Evolutionary conservation across 2,113 vertebrate species (phyloP).

Genomic region (Merops nubicus): DNA sequence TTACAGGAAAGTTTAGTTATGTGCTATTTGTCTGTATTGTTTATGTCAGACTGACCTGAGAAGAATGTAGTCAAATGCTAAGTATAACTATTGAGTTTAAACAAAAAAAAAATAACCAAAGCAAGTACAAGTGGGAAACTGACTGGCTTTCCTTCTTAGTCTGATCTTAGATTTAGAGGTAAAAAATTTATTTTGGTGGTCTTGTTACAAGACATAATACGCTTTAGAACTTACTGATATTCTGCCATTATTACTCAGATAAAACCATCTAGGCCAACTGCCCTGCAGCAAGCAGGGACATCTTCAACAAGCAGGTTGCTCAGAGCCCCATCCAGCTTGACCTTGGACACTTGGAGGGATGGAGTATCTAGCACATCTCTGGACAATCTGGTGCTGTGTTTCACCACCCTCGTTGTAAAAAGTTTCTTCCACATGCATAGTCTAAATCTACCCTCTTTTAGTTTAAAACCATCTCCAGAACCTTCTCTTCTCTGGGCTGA

Average conservation of each 20-base stretch:
- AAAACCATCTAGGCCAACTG: too few species aligned
- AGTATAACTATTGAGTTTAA: neutral
- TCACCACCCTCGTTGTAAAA: neutral
- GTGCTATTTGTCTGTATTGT: neutral
- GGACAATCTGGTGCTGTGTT: neutral
- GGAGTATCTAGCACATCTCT: neutral
- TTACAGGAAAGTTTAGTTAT: neutral
- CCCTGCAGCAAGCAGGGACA: neutral
- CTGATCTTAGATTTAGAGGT: neutral
- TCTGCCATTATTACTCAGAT: neutral
- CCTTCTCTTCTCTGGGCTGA: neutral
- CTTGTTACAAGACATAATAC: neutral
- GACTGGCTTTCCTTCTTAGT: neutral
- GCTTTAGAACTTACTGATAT: neutral
- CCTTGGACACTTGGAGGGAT: neutral
- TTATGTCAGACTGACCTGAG: neutral
- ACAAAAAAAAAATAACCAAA: neutral
- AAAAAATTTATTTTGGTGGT: neutral
- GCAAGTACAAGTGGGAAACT: neutral
- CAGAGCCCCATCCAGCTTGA: neutral
- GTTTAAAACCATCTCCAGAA: neutral
- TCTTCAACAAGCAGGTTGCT: neutral
- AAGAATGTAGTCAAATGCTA: neutral
- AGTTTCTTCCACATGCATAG: neutral
- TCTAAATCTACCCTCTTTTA: neutral